These are phyloP conservation scores for Idaea straminata DNA, from an alignment of 2,888 invertebrate genomes.

Conservation along the genomic window DNA sequence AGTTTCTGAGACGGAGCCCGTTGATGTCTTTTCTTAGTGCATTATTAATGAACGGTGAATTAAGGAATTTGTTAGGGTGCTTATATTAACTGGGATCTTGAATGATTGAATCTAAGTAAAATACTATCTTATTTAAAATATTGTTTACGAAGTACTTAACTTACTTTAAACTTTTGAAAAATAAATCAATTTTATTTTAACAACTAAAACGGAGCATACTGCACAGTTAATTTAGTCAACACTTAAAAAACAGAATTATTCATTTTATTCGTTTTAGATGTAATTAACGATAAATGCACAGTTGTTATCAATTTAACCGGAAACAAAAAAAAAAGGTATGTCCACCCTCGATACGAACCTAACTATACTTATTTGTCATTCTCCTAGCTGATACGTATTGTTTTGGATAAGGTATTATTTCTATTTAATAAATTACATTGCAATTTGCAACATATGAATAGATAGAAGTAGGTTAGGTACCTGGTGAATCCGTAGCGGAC, in stretches of 20 bases:
- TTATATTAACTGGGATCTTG: neutral
- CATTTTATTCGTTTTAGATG: neutral
- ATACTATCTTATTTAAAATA: neutral
- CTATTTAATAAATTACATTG: neutral
- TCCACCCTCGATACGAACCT: neutral
- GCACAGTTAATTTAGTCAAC: neutral
- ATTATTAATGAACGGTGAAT: slow-evolving; percentile 10
- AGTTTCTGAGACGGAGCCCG: slow-evolving; percentile 32
- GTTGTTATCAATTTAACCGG: slow-evolving; percentile 1
- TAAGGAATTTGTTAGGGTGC: neutral
- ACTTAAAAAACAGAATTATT: neutral
- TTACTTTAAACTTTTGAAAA: too few species aligned
- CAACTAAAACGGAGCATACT: neutral
- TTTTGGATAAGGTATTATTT: neutral
- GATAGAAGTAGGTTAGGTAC: slow-evolving; percentile 36
- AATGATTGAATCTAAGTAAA: neutral
- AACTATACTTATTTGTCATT: neutral
- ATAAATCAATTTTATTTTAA: too few species aligned
- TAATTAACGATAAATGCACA: neutral
- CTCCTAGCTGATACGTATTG: neutral
- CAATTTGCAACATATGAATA: too few species aligned
- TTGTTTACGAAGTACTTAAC: neutral
- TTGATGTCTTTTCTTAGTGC: slow-evolving; percentile 66
- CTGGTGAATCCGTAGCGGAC: slow-evolving; percentile 80
- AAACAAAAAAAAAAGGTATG: neutral